Percentiles rank a stretch among this genome's conserved stretches.
Evolutionary conservation across 2,797 vertebrate genomes (phyloP).

Genomic region (Hydrophis major): DNA sequence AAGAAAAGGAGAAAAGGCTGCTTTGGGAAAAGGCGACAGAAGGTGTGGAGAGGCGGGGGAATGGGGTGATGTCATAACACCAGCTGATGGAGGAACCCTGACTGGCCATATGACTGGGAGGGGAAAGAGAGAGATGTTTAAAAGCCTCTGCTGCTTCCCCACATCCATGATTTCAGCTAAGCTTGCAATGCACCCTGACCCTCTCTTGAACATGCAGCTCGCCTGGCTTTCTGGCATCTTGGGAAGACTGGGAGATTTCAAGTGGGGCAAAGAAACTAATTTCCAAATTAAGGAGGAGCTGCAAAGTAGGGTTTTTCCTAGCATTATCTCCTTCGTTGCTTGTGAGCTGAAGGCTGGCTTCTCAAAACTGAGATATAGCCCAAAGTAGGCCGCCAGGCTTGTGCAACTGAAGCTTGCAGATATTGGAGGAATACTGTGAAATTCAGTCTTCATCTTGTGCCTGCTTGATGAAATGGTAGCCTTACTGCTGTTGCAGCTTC

Average conservation of each 20-base stretch:
- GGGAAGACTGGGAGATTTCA: background rate
- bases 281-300: background rate
- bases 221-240: background rate
- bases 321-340: background rate
- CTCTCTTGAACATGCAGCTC: background rate
- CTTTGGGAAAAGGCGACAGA: background rate
- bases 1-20: background rate
- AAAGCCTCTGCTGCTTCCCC: background rate
- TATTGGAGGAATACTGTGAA: background rate
- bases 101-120: conserved; percentile 51
- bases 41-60: conserved; percentile 9
- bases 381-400: background rate
- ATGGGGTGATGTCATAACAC: conserved; percentile 52
- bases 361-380: background rate
- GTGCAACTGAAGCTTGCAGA: background rate
- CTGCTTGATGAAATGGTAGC: background rate
- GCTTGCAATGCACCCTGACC: background rate
- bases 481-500: background rate
- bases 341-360: background rate
- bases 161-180: background rate
- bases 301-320: background rate
- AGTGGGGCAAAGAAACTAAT: background rate
- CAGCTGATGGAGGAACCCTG: conserved; percentile 43
- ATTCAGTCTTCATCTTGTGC: background rate
- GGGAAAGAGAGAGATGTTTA: background rate